These are phyloP conservation scores for Paratrypauchen microcephalus DNA, from an alignment of 2,797 vertebrate genomes.

Conservation along the genomic window DNA sequence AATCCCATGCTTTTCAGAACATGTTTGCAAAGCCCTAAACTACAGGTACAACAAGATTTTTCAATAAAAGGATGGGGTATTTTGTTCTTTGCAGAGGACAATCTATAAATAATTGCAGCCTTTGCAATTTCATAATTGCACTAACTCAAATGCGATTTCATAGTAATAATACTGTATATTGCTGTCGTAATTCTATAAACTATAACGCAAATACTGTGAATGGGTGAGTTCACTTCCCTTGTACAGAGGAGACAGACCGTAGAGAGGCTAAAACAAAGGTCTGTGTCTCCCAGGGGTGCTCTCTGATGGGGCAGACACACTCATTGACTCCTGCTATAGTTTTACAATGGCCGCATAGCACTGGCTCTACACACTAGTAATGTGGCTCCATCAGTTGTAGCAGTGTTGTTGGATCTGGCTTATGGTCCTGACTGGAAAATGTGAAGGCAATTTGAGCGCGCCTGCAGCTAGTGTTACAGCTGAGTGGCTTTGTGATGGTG, in stretches of 20 bases:
- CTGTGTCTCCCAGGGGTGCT: slow-evolving; percentile 10
- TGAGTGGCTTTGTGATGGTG: slow-evolving; percentile 14
- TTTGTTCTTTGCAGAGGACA: no score
- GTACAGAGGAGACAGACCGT: background rate
- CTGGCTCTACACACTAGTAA: slow-evolving; percentile 5
- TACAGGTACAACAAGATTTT: no score
- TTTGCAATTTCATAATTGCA: no score
- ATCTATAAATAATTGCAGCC: no score
- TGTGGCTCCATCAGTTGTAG: slow-evolving; percentile 10
- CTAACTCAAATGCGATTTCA: no score
- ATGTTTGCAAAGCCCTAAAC: no score
- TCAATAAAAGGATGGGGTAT: no score
- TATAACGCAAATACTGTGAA: background rate
- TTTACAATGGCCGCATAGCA: background rate
- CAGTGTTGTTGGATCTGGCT: slow-evolving; percentile 9
- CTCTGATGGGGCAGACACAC: background rate
- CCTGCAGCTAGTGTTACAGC: slow-evolving; percentile 13
- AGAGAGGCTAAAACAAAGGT: slow-evolving; percentile 7
- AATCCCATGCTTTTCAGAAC: no score
- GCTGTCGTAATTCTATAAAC: background rate
- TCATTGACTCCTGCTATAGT: background rate
- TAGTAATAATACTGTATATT: no score
- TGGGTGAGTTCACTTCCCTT: slow-evolving; percentile 13
- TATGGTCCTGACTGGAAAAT: slow-evolving; percentile 15
- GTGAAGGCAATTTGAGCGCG: slow-evolving; percentile 8